Evolutionary conservation across 2,888 invertebrate species (phyloP), one percentile per base, ranked within the genome.

Genomic region (Sphaeridia pumilis): DNA sequence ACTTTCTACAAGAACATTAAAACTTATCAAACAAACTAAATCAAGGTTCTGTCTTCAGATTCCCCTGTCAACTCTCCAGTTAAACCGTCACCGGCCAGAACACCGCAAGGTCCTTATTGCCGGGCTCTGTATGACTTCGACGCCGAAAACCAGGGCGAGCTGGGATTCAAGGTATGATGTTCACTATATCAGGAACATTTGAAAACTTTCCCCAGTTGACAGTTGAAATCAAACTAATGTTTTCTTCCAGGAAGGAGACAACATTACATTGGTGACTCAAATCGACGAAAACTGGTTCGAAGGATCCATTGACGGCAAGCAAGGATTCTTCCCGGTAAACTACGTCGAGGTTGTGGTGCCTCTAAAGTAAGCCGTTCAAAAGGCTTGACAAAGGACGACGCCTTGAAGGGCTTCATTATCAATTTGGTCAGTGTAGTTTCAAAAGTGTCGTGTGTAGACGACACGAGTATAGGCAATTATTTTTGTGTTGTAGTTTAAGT

Each of bases 221-320:
- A 31, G 10, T 31, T 31, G 31, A 7, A 31, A 10, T 10, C 31
- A 31, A 31, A 10, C 31, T 10, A 14, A 31, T 31, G 7, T 31
- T 31, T 31, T 14, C 31, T 36, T 28, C 7, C 35, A 87, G 83
- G 95, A 95, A 74, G 92, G 93, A 68, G 94, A 95, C 70, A 83
- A 85, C 59, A 93, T 97, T 70, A 85, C 82, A 61, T 78, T 99
- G 67, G 79, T 89, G 67, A 87, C 83, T 73, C 88, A 89, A 73
- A 87, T 98, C 67, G 98, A 98, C 70, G 98, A 98, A 58, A 98
- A 98, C 73, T 98, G 98, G 98, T 93, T 78, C 73, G 93, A 98
- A 73, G 98, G 98, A 67, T 83, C 82, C 62, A 69, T 93, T 55
- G 83, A 88, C 72, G 94, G 93, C 57, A 83, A 84, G 71, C 84